Conservation (phyloP, 2,113 vertebrate genomes). For the Nibea coibor region DNA sequence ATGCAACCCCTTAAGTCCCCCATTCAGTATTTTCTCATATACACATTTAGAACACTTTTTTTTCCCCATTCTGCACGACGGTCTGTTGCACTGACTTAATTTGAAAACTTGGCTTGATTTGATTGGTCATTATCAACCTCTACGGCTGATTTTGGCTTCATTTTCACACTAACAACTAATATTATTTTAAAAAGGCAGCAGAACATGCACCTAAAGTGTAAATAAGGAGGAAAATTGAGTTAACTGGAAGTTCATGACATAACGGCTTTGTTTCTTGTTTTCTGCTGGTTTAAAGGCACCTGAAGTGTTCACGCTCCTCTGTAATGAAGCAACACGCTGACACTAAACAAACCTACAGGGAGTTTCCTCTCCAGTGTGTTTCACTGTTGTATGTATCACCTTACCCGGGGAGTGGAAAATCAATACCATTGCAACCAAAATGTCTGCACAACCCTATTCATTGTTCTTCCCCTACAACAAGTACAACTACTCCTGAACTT, state of each 20-base stretch:
- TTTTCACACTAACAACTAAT: neutral
- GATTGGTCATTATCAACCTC: too few species aligned
- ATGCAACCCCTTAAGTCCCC: too few species aligned
- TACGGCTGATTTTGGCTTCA: too few species aligned
- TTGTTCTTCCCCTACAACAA: conserved; percentile 21
- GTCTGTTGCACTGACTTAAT: too few species aligned
- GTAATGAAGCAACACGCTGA: conserved; percentile 18
- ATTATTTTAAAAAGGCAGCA: neutral
- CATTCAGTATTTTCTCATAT: too few species aligned
- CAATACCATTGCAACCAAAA: conserved; percentile 73
- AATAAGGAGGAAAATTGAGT: neutral
- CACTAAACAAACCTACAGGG: conserved; percentile 66
- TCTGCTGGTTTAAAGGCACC: neutral
- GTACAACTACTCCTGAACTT: neutral
- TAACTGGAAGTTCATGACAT: too few species aligned
- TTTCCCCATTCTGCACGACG: too few species aligned
- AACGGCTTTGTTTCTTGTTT: neutral
- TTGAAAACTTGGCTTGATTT: too few species aligned
- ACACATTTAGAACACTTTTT: too few species aligned
- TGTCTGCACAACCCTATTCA: conserved; percentile 42
- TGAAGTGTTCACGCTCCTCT: conserved; percentile 11
- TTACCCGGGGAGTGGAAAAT: conserved; percentile 84
- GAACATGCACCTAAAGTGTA: neutral
- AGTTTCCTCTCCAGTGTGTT: conserved; percentile 66
- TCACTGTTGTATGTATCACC: conserved; percentile 76